Base-by-base conservation (phyloP, 2,113 vertebrate species). In the Rhea americana region DNA sequence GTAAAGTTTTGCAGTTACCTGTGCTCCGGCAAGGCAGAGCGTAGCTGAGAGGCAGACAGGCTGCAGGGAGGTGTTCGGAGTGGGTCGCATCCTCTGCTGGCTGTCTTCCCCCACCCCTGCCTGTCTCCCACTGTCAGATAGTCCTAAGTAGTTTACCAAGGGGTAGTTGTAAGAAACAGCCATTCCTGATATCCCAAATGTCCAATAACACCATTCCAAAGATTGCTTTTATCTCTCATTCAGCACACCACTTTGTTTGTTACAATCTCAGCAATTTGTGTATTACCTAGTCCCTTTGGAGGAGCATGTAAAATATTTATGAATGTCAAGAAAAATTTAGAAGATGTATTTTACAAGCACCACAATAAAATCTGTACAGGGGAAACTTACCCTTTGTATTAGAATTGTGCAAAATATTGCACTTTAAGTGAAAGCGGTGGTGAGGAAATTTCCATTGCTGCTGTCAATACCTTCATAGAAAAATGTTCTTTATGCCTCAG, bases 231-330 rank as follows among this genome's bases (percentile, higher is more conserved):
- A 71, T 95, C 63, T 83, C 72, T 59, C 3, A 1, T 84, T 65
- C 80, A 79, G 71, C 7, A 8, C 32, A 86, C 3, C 51, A 71
- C 50, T 59, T 90, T 90, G 14, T 91, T 91, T 75, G 48, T 26
- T 91, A 74, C 72, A 77, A 72, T 91, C 66, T 83, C 82, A 93
- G 87, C 76, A 90, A 86, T 77, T 82, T 89, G 35, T 86, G 43
- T 84, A 74, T 76, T 94, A 70, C 2, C 8, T 17, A 47, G 35
- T 80, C 82, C 37, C 50, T 91, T 70, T 62, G 63, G 63, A 91
- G 35, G 14, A 86, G 20, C 12, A 65, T n/a, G 48, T 93, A 65
- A 94, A 94, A 91, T 89, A 92, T 93, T 96, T 87, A 91, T 94
- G 82, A 94, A 88, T 71, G 51, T 50, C 21, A 87, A 79, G 75